These are phyloP conservation scores for Dryas iulia DNA, from an alignment of 1,140 invertebrate genomes.

Conservation along the genomic window DNA sequence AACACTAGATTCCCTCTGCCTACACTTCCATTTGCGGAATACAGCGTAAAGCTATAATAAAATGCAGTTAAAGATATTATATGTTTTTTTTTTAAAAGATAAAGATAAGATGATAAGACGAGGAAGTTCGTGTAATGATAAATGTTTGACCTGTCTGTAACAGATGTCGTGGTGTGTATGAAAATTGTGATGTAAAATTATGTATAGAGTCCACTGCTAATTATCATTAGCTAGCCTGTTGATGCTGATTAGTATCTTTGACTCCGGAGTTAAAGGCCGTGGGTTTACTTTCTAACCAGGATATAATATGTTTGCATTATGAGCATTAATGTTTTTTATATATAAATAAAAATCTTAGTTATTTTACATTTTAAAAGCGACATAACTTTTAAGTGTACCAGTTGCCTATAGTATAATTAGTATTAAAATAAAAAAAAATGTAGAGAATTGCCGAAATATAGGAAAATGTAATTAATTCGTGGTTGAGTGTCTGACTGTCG, in stretches of 20 bases:
- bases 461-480: too few relatives aligned
- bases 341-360: too few relatives aligned
- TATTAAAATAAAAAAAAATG: too few relatives aligned
- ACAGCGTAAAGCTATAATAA: too few relatives aligned
- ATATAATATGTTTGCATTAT: background rate
- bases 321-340: background rate
- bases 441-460: too few relatives aligned
- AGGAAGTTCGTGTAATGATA: conserved; percentile 2
- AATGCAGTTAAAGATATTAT: too few relatives aligned
- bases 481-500: too few relatives aligned
- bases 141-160: background rate
- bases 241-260: background rate
- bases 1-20: too few relatives aligned
- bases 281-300: background rate
- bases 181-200: background rate
- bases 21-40: too few relatives aligned
- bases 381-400: too few relatives aligned
- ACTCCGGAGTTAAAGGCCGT: background rate
- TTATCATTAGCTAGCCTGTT: background rate
- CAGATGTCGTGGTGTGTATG: background rate
- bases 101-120: background rate
- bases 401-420: too few relatives aligned
- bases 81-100: background rate
- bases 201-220: background rate
- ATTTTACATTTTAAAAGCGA: too few relatives aligned